Evolutionary conservation across 2,113 vertebrate species (phyloP).

Genomic region (Chamaea fasciata): DNA sequence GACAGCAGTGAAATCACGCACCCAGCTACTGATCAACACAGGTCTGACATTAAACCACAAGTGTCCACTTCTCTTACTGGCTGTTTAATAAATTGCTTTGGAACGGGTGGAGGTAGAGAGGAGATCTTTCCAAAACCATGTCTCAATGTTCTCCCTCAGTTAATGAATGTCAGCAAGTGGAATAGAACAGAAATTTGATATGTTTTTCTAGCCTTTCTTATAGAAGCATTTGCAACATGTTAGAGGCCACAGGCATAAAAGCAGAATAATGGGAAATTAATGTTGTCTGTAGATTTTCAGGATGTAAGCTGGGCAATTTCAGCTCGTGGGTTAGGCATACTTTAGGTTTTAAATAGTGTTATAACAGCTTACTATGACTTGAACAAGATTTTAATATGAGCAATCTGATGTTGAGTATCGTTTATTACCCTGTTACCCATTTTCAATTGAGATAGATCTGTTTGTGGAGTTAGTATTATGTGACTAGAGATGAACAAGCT

Average conservation of each 20-base stretch:
- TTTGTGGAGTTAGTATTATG: neutral
- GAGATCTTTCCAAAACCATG: constrained; percentile 27
- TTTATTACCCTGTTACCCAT: constrained; percentile 18
- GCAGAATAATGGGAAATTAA: constrained; percentile 21
- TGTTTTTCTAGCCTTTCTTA: constrained; percentile 48
- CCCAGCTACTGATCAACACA: neutral
- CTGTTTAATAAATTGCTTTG: constrained; percentile 37
- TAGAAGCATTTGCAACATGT: constrained; percentile 40
- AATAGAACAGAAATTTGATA: constrained; percentile 39
- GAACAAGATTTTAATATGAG: neutral
- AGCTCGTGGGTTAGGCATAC: constrained; percentile 1
- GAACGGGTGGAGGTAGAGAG: neutral
- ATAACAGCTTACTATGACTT: constrained; percentile 6
- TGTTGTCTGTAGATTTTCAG: constrained; percentile 35
- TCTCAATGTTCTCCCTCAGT: constrained; percentile 16
- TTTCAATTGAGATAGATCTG: constrained; percentile 7
- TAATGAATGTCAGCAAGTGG: constrained; percentile 58
- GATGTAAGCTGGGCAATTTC: constrained; percentile 14
- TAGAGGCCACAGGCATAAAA: constrained; percentile 30
- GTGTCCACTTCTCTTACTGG: constrained; percentile 2
- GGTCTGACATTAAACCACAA: constrained; percentile 10
- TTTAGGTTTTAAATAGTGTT: constrained; percentile 41
- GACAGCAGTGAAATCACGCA: neutral
- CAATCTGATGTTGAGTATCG: constrained; percentile 17
- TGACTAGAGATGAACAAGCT: neutral